A percentile compares a stretch with the other conserved stretches of the same genome.
Evolutionary conservation across 1,140 invertebrate species (phyloP).

Genomic region (Tetragnatha versicolor): DNA sequence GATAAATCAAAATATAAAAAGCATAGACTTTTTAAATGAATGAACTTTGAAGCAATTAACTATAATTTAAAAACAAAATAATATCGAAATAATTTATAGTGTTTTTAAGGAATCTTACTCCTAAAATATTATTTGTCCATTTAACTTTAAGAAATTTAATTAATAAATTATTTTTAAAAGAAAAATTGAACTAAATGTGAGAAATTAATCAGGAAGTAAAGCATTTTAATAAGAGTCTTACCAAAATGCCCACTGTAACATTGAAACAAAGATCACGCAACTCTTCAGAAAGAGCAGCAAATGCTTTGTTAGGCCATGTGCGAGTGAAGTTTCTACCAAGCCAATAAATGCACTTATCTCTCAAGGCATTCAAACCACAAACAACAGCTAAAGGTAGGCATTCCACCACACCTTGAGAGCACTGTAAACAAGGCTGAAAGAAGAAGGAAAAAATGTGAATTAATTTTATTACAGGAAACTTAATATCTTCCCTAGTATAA

Average conservation of each 20-base stretch:
- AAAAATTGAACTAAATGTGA: background rate
- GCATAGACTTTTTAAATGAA: too few relatives aligned
- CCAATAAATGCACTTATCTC: conserved; percentile 83
- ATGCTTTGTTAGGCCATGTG: conserved; percentile 84
- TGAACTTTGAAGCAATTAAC: too few relatives aligned
- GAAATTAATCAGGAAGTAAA: background rate
- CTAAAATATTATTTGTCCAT: too few relatives aligned
- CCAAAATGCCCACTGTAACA: conserved; percentile 79
- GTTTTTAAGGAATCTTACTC: too few relatives aligned
- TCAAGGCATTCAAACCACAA: conserved; percentile 86
- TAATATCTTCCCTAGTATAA: background rate
- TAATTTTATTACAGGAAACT: background rate
- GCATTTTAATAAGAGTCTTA: conserved; percentile 60
- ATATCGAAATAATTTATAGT: too few relatives aligned
- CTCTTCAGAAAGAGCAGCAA: conserved; percentile 80
- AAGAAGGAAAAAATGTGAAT: conserved; percentile 30
- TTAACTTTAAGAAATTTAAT: too few relatives aligned
- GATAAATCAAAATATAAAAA: too few relatives aligned
- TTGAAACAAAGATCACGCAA: conserved; percentile 82
- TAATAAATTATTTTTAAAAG: background rate
- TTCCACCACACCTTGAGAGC: conserved; percentile 79
- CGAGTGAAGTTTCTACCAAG: conserved; percentile 82
- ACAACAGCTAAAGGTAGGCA: conserved; percentile 81
- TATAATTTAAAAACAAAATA: too few relatives aligned
- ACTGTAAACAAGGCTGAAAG: conserved; percentile 77